Base-by-base conservation (phyloP, 2,797 vertebrate species). In the Dicrostonyx torquatus region DNA sequence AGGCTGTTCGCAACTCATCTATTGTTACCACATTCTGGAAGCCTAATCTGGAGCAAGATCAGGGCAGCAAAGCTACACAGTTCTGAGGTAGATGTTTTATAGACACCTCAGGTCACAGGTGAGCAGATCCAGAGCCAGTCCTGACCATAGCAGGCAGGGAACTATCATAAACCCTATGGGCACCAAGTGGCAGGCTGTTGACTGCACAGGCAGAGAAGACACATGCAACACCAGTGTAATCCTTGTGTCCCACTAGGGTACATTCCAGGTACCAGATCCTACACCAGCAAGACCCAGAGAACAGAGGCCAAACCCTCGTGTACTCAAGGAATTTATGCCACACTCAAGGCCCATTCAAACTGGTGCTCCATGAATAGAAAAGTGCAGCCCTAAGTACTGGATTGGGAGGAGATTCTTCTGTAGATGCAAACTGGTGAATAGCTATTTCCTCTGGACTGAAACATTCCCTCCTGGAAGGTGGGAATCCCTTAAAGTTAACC, bases 11-110 rank as follows among this genome's bases (percentile, higher is more conserved):
- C 87, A 99, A 97, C 92, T 98, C 99, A 37, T 99, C 99, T 72
- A 99, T 97, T 18, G 99, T 99, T 50, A 99, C 98, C 75, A 99
- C 98, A 0, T 99, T 98, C 97, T 98, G 98, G 98, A 99, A 99
- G 15, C 99, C 99, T 97, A 99, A 96, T 96, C 99, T 99, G 75
- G 68, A 95, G 96, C 78, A 91, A 43, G 45, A 55, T 98, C 85
- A 98, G 97, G 98, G 97, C 98, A 98, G 93, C 66, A 55, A 85
- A 50, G 40, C 68, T 13, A 40, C 37, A 86, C 34, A 50, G 48
- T 88, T 18, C 6, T 5, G n/a, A 13, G 31, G 53, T 50, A 72
- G 78, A 37, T 0, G 22, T 79, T 66, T 43, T 40, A 60, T 43
- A 72, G 85, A 68, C 2, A 55, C 14, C 3, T n/a, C 68, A 34